Conservation (phyloP, 2,888 invertebrate genomes). For the Apeira syringaria region DNA sequence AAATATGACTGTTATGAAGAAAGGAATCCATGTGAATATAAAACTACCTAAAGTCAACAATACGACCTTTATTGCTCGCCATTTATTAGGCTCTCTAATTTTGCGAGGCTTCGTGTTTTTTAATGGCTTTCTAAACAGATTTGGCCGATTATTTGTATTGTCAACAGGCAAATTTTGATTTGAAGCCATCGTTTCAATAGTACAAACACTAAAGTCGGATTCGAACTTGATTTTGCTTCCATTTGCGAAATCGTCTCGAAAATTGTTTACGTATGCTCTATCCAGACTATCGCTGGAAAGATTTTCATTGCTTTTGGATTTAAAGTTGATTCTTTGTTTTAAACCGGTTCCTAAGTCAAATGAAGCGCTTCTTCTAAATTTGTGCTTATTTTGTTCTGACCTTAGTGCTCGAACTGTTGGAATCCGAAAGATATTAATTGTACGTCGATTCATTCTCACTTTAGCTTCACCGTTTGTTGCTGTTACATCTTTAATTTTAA, state of each 20-base stretch:
- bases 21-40: constrained; percentile 85
- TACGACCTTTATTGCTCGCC: constrained; percentile 85
- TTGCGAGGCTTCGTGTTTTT: constrained; percentile 33
- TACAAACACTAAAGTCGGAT: constrained; percentile 57
- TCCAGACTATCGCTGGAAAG: constrained; percentile 35
- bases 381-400: constrained; percentile 18
- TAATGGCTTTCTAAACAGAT: constrained; percentile 1
- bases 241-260: constrained; percentile 29
- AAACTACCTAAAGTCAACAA: constrained; percentile 85
- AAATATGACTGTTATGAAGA: constrained; percentile 81
- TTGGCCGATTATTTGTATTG: constrained; percentile 25
- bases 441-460: constrained; percentile 60
- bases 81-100: constrained; percentile 72
- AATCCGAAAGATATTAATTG: constrained; percentile 34
- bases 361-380: constrained; percentile 59
- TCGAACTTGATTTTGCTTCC: constrained; percentile 35
- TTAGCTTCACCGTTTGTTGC: constrained; percentile 40
- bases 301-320: constrained; percentile 57
- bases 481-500: constrained; percentile 41
- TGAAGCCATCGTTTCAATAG: constrained; percentile 47
- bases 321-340: constrained; percentile 30
- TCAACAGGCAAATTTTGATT: constrained; percentile 22
- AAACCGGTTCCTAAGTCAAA: constrained; percentile 37
- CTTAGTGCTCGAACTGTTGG: constrained; percentile 34
- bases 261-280: constrained; percentile 7